Base-by-base conservation (phyloP, 2,797 vertebrate species). In the Cirrhinus mrigala region DNA sequence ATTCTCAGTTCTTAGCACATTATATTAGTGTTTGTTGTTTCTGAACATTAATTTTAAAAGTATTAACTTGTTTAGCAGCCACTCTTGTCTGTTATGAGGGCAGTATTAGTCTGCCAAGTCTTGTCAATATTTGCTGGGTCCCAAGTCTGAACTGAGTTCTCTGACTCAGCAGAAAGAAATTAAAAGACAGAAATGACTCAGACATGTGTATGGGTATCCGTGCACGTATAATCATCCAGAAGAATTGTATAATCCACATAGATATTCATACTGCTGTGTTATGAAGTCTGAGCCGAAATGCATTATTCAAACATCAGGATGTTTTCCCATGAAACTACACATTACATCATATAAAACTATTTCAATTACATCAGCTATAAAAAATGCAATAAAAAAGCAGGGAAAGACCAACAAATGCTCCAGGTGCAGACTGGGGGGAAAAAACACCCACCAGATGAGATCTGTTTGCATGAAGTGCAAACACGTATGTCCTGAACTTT, bases 401-500 rank as follows among this genome's bases (percentile, higher is more conserved):
- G 11, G 6, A 77, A 18, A 33, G 10, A 73, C 74, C 62, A 74
- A 88, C 66, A 86, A 22, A 66, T 68, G 76, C 40, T 60, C 14
- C 24, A 79, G 33, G 50, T 58, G 50, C 74, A 58, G 50, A 33
- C 11, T 18, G 8, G 20, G 11, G 18, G 6, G 27, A 20, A 77
- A 56, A 52, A 50, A 71, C 56, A 64, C 46, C 10, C 46, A 52
- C 68, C 16, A 46, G 18, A 52, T 74, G 44, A 64, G 14, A 18
- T 81, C 88, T 82, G 87, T 89, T 91, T 91, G 50, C 86, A 74
- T 86, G 22, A 46, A 82, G 79, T 69, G 92, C 89, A 95, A 95
- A 95, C 91, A 95, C 52, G 76, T 89, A 48, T 85, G 79, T 68
- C 71, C 66, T 95, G 94, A 90, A 95, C 94, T 96, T 96, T 95